phyloP scores from a whole-genome alignment of 2,888 invertebrate genomes.

The Euzetes globulus region DNA sequence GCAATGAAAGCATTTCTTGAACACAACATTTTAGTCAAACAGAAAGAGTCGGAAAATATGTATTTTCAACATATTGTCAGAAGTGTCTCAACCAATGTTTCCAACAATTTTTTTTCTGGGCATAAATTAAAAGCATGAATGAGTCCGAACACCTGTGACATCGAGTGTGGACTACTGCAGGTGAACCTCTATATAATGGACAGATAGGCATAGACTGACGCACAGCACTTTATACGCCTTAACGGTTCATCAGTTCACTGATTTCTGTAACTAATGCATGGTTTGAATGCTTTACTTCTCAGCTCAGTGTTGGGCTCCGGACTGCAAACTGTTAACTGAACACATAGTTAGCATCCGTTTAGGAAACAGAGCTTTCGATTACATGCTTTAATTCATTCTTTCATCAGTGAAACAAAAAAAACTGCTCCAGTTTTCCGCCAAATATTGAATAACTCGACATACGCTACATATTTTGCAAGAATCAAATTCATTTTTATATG shows the following conservation, averaged over 20 bases:
- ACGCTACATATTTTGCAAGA: neutral
- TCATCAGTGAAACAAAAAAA: neutral
- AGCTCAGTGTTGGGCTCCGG: neutral
- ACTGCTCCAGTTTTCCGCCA: neutral
- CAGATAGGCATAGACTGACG: neutral
- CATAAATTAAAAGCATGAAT: conserved; percentile 16
- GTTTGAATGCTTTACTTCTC: conserved; percentile 17
- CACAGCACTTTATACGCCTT: neutral
- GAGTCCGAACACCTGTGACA: conserved; percentile 24
- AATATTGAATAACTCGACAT: neutral
- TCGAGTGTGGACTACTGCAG: neutral
- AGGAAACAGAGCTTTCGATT: conserved; percentile 15
- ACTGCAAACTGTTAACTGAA: neutral
- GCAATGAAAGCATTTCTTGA: too few relatives aligned
- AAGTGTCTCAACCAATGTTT: neutral
- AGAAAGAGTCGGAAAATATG: neutral
- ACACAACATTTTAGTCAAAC: neutral
- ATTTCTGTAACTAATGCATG: conserved; percentile 14
- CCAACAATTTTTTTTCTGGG: neutral
- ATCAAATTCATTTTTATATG: neutral
- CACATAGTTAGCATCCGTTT: conserved; percentile 9
- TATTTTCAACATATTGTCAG: neutral
- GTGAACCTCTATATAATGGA: conserved; percentile 2
- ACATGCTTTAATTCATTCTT: conserved; percentile 14
- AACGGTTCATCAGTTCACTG: conserved; percentile 13